Conservation (phyloP, 2,113 vertebrate species). For the Aspiorhynchus laticeps region DNA sequence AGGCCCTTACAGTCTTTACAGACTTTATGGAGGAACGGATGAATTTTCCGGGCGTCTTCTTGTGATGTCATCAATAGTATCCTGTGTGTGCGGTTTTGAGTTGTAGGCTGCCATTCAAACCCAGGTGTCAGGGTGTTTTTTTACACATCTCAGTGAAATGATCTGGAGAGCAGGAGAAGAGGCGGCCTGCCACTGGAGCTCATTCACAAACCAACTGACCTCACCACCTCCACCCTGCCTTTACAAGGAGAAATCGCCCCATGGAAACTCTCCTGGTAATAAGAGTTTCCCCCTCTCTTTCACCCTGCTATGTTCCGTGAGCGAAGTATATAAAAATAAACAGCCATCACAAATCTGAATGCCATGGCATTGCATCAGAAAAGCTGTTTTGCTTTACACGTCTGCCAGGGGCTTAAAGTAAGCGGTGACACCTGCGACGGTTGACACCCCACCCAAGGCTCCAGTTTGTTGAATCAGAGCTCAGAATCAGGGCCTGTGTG, state of each 20-base stretch:
- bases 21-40: constrained; percentile 42
- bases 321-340: constrained; percentile 72
- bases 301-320: constrained; percentile 62
- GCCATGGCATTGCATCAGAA: constrained; percentile 67
- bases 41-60: constrained; percentile 69
- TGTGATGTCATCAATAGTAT: constrained; percentile 79
- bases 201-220: constrained; percentile 58
- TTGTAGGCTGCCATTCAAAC: constrained; percentile 65
- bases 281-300: constrained; percentile 47
- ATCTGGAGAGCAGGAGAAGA: constrained; percentile 44
- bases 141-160: constrained; percentile 58
- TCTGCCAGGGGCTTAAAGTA: constrained; percentile 69
- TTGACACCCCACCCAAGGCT: constrained; percentile 68
- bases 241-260: constrained; percentile 79
- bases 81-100: constrained; percentile 67
- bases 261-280: constrained; percentile 76
- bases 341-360: constrained; percentile 69
- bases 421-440: constrained; percentile 63
- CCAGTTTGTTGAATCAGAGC: constrained; percentile 60
- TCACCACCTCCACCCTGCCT: constrained; percentile 67
- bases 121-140: constrained; percentile 54
- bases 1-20: background rate
- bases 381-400: constrained; percentile 63
- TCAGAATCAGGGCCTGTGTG: constrained; percentile 46
- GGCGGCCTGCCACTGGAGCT: constrained; percentile 51